These are phyloP conservation scores for Chromis chromis DNA, from an alignment of 2,797 vertebrate species.

Conservation along the genomic window DNA sequence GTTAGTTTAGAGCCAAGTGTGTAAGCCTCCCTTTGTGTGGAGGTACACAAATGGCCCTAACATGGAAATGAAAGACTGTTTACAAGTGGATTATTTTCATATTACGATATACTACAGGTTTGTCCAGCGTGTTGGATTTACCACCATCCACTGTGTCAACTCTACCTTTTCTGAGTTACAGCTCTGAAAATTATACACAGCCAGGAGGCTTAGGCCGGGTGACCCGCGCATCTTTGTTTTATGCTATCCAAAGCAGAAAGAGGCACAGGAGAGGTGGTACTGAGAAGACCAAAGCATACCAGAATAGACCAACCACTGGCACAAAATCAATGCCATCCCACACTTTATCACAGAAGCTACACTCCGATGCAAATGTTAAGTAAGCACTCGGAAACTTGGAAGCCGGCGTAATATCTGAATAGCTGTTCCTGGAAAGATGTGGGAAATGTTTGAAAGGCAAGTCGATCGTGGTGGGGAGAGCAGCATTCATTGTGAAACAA, in stretches of 20 bases:
- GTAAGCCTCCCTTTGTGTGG: too few species aligned
- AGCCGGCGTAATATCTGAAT: constrained; percentile 39
- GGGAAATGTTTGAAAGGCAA: constrained; percentile 17
- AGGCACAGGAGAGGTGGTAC: constrained; percentile 25
- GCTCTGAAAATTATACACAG: constrained; percentile 31
- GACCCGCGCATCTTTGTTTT: constrained; percentile 63
- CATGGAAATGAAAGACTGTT: too few species aligned
- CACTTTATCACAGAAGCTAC: constrained; percentile 73
- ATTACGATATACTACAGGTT: not conserved
- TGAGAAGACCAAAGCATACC: constrained; percentile 48
- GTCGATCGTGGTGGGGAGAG: constrained; percentile 1
- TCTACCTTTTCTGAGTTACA: not conserved
- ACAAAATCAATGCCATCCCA: constrained; percentile 80
- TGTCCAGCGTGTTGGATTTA: constrained; percentile 6
- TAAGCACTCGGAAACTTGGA: constrained; percentile 65
- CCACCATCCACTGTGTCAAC: not conserved
- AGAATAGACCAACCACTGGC: constrained; percentile 72
- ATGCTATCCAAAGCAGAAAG: constrained; percentile 55
- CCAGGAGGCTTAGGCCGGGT: constrained; percentile 11
- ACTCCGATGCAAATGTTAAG: constrained; percentile 79
- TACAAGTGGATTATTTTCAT: not conserved
- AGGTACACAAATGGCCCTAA: not conserved
- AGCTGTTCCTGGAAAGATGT: constrained; percentile 42
- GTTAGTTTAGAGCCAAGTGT: not conserved
- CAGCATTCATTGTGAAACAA: not conserved